Base-by-base conservation (phyloP, 2,797 vertebrate genomes). In the Valencia hispanica region DNA sequence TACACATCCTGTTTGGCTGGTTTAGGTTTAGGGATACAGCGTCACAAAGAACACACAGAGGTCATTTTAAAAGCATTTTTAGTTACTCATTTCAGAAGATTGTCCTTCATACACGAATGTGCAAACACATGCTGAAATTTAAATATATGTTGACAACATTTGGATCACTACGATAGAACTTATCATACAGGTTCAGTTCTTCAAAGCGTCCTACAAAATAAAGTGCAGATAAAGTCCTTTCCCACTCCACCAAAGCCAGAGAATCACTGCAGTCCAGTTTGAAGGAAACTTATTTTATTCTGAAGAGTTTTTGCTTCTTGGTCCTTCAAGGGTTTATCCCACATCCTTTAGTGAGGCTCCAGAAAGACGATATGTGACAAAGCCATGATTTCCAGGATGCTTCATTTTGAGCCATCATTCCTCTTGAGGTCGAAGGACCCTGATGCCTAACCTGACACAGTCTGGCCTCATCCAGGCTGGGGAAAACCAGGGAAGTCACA, bases 1-100 rank as follows among this genome's bases (percentile, higher is more conserved):
- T 6, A 82, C 85, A 1, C 12, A 4, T 48, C 93, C 84, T 72
- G 92, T 93, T 90, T 36, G 81, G 18, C 81, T 34, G 15, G 92
- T 94, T 92, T 17, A 0, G n/a, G 55, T 9, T 74, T 20, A 20
- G 2, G 79, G 75, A 32, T 50, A n/a, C 15, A 47, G 72, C 72
- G 1, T 50, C 34, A 80, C 51, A 78, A 57, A 75, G 32, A 79
- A 75, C 34, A 78, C 53, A 61, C 22, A 4, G 12, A 15, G 41
- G 50, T 72, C 50, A 20, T 41, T 73, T 83, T 14, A 74, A 73
- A 77, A 87, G 50, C 63, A 34, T 9, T 12, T 85, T 88, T 79
- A 78, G 76, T 78, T 11, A 6, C 36, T 20, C 0, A 10, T 65
- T 59, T 70, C 48, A 71, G 34, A 70, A 45, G 4, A 15, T 22